Conservation (phyloP, 2,797 vertebrate genomes). For the Vespertilio murinus region DNA sequence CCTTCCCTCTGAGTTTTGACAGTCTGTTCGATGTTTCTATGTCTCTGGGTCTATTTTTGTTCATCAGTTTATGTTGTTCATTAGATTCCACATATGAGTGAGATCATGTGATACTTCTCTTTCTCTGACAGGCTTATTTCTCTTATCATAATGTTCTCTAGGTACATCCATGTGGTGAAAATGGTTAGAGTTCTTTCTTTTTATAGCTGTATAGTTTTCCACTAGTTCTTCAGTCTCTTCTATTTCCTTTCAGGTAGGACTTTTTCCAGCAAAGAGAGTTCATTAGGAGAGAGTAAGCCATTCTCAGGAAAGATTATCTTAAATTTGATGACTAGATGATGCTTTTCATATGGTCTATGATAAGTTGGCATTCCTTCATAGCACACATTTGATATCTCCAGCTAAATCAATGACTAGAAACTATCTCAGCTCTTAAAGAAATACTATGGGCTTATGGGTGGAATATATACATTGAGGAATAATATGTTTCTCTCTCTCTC, state of each 20-base stretch:
- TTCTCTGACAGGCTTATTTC: too few species aligned
- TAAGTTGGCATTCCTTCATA: background rate
- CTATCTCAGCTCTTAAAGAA: background rate
- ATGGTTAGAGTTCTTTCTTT: too few species aligned
- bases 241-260: slow-evolving; percentile 89
- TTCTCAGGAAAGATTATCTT: slow-evolving; percentile 95
- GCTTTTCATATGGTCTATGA: background rate
- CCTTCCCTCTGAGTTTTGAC: too few species aligned
- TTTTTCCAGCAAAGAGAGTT: slow-evolving; percentile 92
- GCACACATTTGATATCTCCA: background rate
- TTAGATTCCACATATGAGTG: too few species aligned
- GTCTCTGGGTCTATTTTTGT: too few species aligned
- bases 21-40: too few species aligned
- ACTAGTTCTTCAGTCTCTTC: slow-evolving; percentile 94
- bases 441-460: background rate
- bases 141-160: too few species aligned
- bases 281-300: slow-evolving; percentile 92
- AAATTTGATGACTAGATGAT: background rate
- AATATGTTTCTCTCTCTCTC: background rate
- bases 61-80: too few species aligned
- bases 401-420: background rate
- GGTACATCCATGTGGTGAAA: too few species aligned
- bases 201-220: slow-evolving; percentile 76
- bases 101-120: too few species aligned
- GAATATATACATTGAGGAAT: background rate